Evolutionary conservation across 1,140 invertebrate species (phyloP).

Genomic region (Drosophila quadrilineata): DNA sequence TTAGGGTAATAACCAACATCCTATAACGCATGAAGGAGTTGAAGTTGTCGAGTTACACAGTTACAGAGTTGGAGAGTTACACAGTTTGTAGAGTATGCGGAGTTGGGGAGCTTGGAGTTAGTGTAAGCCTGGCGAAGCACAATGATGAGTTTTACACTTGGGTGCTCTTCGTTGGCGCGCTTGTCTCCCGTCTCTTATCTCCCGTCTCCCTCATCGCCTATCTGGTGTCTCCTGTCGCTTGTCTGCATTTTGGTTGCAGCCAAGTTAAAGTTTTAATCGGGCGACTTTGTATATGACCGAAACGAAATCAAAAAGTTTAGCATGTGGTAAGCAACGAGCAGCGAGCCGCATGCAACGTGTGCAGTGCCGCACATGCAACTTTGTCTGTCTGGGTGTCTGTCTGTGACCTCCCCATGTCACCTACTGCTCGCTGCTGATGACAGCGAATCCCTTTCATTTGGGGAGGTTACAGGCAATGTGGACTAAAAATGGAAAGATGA

Average conservation of each 20-base stretch:
- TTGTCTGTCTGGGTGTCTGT: slow-evolving; percentile 12
- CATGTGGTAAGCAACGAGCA: slow-evolving; percentile 33
- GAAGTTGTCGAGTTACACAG: too few relatives aligned
- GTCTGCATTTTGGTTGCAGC: slow-evolving; percentile 8
- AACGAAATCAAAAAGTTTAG: slow-evolving; percentile 52
- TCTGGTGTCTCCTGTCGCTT: slow-evolving; percentile 5
- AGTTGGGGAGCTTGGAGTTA: slow-evolving; percentile 18
- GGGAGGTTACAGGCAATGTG: too few relatives aligned
- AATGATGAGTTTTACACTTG: slow-evolving; percentile 45
- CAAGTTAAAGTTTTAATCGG: slow-evolving; percentile 46
- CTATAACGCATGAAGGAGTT: too few relatives aligned
- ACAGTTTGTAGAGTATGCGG: too few relatives aligned
- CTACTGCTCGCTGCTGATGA: slow-evolving; percentile 21
- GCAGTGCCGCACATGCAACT: slow-evolving; percentile 52
- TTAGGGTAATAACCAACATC: too few relatives aligned
- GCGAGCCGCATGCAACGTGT: slow-evolving; percentile 35
- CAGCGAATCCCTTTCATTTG: slow-evolving; percentile 13
- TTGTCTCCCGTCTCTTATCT: neutral
- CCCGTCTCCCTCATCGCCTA: slow-evolving; percentile 7
- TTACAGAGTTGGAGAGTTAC: too few relatives aligned
- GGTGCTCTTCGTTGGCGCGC: too few relatives aligned
- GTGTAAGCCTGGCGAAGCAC: slow-evolving; percentile 17
- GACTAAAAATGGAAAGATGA: neutral
- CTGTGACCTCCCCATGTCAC: neutral
- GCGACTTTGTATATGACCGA: slow-evolving; percentile 43